Evolutionary conservation across 2,113 vertebrate genomes (phyloP).

Genomic region (Martes martes): DNA sequence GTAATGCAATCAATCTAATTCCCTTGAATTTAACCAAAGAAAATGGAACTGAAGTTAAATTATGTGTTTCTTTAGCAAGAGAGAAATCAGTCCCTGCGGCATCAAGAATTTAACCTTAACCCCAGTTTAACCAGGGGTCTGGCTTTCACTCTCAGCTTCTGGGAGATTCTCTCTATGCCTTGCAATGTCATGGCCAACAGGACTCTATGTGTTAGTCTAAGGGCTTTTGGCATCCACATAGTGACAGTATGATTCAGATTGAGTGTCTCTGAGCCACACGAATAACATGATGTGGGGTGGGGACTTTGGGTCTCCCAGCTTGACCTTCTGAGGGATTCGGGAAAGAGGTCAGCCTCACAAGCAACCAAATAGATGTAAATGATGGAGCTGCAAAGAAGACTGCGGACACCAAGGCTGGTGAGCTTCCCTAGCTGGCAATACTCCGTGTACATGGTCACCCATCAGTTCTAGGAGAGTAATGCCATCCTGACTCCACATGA

Average conservation of each 20-base stretch:
- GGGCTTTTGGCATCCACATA: not conserved
- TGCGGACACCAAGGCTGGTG: not conserved
- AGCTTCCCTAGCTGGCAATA: not conserved
- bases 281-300: not conserved
- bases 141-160: not conserved
- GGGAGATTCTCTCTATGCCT: not conserved
- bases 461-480: not conserved
- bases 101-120: not conserved
- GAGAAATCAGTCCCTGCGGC: not conserved
- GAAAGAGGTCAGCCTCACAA: not conserved
- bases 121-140: not conserved
- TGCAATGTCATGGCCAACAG: not conserved
- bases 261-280: not conserved
- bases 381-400: not conserved
- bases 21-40: not conserved
- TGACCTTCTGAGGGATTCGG: not conserved
- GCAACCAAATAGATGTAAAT: not conserved
- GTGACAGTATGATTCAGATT: not conserved
- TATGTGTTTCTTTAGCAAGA: not conserved
- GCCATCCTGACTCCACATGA: not conserved
- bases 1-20: not conserved
- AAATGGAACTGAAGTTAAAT: not conserved
- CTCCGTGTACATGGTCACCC: not conserved
- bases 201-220: not conserved
- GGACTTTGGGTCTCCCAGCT: not conserved